These are phyloP conservation scores for Scatophagus argus DNA, from an alignment of 2,113 vertebrate species.

Conservation along the genomic window DNA sequence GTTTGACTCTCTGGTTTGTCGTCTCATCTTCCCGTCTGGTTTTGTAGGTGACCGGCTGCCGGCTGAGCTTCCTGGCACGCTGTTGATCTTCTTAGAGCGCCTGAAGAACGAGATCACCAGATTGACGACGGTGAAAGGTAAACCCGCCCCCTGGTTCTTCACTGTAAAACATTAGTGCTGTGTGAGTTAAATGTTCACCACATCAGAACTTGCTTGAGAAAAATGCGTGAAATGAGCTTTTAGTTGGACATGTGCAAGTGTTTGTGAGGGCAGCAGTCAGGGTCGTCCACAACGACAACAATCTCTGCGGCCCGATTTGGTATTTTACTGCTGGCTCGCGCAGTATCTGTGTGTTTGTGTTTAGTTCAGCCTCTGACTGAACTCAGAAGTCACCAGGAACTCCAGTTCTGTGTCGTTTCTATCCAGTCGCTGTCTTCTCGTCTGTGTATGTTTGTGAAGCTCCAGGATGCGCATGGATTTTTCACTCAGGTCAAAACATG, in stretches of 20 bases:
- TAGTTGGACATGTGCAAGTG: no score
- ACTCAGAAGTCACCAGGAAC: no score
- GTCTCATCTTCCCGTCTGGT: conserved; percentile 49
- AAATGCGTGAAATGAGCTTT: no score
- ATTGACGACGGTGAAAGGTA: conserved; percentile 90
- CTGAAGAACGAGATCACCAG: conserved; percentile 98
- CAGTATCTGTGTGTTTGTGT: no score
- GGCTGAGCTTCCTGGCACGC: conserved; percentile 92
- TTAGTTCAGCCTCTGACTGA: no score
- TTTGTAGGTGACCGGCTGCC: conserved; percentile 93
- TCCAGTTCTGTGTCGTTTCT: neutral
- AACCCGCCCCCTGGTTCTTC: conserved; percentile 1
- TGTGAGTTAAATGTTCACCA: no score
- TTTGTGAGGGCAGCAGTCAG: no score
- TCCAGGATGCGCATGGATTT: neutral
- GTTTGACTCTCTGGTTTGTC: neutral
- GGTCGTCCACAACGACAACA: no score
- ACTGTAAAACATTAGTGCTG: no score
- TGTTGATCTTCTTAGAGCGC: conserved; percentile 97
- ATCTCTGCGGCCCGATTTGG: no score
- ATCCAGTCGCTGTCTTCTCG: neutral
- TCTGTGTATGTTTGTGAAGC: neutral
- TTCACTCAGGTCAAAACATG: neutral
- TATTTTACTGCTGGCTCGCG: no score
- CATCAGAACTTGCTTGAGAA: no score